These are phyloP conservation scores for Zaprionus ornatus DNA, from an alignment of 1,140 invertebrate species.

Conservation along the genomic window DNA sequence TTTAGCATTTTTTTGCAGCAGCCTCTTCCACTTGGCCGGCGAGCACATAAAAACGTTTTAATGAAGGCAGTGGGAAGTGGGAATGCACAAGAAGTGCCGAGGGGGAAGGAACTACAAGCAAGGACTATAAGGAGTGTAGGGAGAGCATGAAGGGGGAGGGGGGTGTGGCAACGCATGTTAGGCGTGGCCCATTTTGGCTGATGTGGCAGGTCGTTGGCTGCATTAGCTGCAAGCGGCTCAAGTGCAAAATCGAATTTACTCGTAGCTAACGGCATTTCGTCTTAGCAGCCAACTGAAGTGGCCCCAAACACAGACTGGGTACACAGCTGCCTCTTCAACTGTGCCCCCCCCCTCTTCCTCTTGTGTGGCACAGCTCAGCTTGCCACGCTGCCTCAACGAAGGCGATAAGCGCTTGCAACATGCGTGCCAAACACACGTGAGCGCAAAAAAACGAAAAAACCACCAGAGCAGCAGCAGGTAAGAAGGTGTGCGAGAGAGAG, in stretches of 20 bases:
- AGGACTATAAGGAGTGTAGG: neutral
- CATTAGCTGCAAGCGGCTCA: slow-evolving; percentile 78
- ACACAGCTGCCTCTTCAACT: neutral
- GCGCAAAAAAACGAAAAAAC: slow-evolving; percentile 18
- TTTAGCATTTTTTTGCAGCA: slow-evolving; percentile 44
- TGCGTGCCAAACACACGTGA: slow-evolving; percentile 72
- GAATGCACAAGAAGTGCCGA: neutral
- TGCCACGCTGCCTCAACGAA: slow-evolving; percentile 49
- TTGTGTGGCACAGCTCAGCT: neutral
- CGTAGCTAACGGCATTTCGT: slow-evolving; percentile 72
- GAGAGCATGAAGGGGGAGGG: neutral
- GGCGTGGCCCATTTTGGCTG: slow-evolving; percentile 37
- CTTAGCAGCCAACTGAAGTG: slow-evolving; percentile 64
- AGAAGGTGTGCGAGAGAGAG: neutral
- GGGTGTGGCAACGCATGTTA: slow-evolving; percentile 10
- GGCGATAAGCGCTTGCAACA: slow-evolving; percentile 74
- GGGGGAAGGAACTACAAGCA: neutral
- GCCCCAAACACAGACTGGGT: neutral
- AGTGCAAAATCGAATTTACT: slow-evolving; percentile 79
- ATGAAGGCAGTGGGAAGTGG: neutral
- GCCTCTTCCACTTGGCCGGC: slow-evolving; percentile 54
- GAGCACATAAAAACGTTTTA: slow-evolving; percentile 40
- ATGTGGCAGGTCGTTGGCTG: slow-evolving; percentile 62
- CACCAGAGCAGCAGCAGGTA: slow-evolving; percentile 16
- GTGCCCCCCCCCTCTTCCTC: neutral